A percentile compares a stretch with the other conserved stretches of the same genome.
These are phyloP conservation scores for Nannobrachium achirus DNA, from an alignment of 2,113 vertebrate genomes.

Conservation along the genomic window DNA sequence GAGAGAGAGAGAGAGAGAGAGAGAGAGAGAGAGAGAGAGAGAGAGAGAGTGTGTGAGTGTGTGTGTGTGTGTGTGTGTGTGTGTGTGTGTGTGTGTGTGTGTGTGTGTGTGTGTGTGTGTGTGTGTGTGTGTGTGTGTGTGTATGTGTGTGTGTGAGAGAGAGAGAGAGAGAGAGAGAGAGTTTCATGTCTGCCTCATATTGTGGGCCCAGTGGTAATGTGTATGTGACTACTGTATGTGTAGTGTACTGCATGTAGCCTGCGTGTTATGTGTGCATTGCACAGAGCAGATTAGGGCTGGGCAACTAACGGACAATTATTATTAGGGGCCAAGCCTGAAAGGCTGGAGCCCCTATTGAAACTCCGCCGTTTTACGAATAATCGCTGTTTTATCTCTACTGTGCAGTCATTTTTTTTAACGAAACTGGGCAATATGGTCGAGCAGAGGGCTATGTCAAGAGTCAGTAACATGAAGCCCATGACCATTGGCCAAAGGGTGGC, in stretches of 20 bases:
- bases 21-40: background rate
- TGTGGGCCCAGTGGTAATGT: background rate
- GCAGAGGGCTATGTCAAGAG: no score
- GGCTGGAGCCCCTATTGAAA: no score
- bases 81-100: constrained; percentile 38
- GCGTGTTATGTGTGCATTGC: no score
- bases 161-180: background rate
- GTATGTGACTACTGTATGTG: constrained; percentile 16
- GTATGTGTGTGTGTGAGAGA: background rate
- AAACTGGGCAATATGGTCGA: no score
- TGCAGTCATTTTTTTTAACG: no score
- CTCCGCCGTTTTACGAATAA: no score
- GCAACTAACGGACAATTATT: no score
- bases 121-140: constrained; percentile 8
- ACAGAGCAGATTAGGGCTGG: no score
- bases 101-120: constrained; percentile 19
- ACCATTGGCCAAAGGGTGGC: no score
- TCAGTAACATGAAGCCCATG: no score
- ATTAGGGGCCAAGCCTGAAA: no score
- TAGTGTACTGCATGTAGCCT: background rate
- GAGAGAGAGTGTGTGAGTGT: constrained; percentile 36
- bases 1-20: background rate
- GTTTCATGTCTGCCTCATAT: background rate
- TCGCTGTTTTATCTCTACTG: no score
- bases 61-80: constrained; percentile 54